A percentile compares a stretch with the other conserved stretches of the same genome.
These are phyloP conservation scores for Xestia xanthographa DNA, from an alignment of 2,888 invertebrate genomes.

Conservation along the genomic window DNA sequence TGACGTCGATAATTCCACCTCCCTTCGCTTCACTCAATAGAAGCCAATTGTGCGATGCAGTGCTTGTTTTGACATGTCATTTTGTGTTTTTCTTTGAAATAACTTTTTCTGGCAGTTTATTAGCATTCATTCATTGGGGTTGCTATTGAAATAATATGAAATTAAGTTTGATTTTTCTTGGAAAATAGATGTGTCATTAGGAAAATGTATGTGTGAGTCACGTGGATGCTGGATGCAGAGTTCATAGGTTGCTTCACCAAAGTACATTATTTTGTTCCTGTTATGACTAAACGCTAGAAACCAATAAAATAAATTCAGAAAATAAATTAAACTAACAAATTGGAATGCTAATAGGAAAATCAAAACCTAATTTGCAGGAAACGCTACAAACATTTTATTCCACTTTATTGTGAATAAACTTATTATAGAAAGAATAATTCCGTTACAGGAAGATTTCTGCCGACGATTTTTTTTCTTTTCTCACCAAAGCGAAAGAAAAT, in stretches of 20 bases:
- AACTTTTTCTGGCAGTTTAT: constrained; percentile 56
- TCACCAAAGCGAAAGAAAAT: constrained; percentile 69
- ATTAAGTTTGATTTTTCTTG: constrained; percentile 13
- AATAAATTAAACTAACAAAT: constrained; percentile 41
- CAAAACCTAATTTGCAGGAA: constrained; percentile 65
- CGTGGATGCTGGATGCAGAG: no score
- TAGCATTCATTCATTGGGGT: constrained; percentile 62
- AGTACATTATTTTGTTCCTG: not conserved
- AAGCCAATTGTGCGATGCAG: constrained; percentile 82
- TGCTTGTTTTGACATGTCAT: constrained; percentile 81
- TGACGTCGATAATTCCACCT: constrained; percentile 79
- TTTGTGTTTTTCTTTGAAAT: constrained; percentile 73
- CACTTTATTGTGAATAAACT: constrained; percentile 86
- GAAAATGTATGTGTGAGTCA: constrained; percentile 2
- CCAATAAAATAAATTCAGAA: constrained; percentile 27
- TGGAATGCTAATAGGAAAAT: constrained; percentile 39
- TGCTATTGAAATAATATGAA: constrained; percentile 46
- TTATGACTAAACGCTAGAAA: not conserved
- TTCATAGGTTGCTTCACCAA: not conserved
- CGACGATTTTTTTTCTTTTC: constrained; percentile 71
- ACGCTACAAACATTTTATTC: constrained; percentile 73
- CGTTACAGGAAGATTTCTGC: constrained; percentile 79
- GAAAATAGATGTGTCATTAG: not conserved
- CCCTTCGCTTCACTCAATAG: constrained; percentile 77
- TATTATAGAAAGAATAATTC: constrained; percentile 88